Percentiles rank a stretch among this genome's conserved stretches.
Conservation (phyloP, 1,140 invertebrate species). For the Bilobella aurantiaca region DNA sequence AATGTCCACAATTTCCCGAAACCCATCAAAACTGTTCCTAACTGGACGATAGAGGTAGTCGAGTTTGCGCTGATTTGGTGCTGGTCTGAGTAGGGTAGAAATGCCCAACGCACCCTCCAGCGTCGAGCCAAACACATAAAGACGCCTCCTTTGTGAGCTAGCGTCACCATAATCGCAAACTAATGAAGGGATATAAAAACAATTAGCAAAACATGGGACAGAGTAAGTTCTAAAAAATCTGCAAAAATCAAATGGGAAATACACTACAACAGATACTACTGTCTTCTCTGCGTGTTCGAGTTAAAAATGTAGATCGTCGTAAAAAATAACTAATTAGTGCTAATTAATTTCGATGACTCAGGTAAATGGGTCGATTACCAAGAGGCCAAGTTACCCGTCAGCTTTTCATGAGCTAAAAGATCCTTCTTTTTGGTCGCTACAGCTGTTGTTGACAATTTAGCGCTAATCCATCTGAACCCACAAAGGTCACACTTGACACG, state of each 20-base stretch:
- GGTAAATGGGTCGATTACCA: too few relatives aligned
- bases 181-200: too few relatives aligned
- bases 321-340: too few relatives aligned
- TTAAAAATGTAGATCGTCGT: background rate
- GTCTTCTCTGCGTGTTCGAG: too few relatives aligned
- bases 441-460: background rate
- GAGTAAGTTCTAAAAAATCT: too few relatives aligned
- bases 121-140: slow-evolving; percentile 27
- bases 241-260: background rate
- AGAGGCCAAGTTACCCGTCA: background rate
- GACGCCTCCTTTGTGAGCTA: slow-evolving; percentile 8
- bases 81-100: slow-evolving; percentile 12
- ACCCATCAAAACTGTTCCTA: slow-evolving; percentile 19
- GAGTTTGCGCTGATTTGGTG: background rate
- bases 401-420: background rate
- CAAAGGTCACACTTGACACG: too few relatives aligned
- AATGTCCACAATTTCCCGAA: slow-evolving; percentile 49
- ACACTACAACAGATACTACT: too few relatives aligned
- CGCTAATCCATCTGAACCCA: too few relatives aligned
- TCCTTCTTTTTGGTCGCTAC: background rate
- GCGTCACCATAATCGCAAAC: slow-evolving; percentile 27
- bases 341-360: too few relatives aligned
- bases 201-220: too few relatives aligned
- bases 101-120: slow-evolving; percentile 26
- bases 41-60: slow-evolving; percentile 15